Conservation (phyloP, 1,140 invertebrate species). For the Bombus vancouverensis region DNA sequence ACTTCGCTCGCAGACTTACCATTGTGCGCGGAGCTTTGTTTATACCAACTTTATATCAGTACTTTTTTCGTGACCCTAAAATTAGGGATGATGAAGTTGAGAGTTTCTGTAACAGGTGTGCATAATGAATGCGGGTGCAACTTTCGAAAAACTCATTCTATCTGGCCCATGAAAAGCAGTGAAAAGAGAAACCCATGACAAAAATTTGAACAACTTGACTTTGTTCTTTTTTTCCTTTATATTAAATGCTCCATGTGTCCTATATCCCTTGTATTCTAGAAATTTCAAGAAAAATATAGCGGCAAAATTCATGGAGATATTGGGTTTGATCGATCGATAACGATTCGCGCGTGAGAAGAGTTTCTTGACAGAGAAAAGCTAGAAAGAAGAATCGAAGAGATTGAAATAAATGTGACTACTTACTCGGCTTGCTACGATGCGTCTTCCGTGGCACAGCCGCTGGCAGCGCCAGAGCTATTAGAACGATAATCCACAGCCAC, state of each 20-base stretch:
- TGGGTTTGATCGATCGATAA: no score
- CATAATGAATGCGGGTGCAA: slow-evolving; percentile 18
- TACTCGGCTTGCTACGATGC: slow-evolving; percentile 76
- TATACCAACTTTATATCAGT: slow-evolving; percentile 23
- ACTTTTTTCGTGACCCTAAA: neutral
- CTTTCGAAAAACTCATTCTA: neutral
- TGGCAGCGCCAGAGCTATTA: slow-evolving; percentile 71
- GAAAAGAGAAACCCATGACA: neutral
- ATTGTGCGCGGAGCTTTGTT: neutral
- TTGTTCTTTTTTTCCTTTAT: neutral
- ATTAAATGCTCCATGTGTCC: neutral
- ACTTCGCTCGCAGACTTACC: neutral
- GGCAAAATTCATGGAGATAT: no score
- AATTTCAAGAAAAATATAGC: no score
- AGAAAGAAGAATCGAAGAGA: slow-evolving; percentile 8
- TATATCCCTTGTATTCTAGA: no score
- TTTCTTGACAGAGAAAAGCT: neutral
- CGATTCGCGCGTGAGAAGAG: neutral
- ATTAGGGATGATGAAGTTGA: slow-evolving; percentile 37
- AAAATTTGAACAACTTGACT: neutral
- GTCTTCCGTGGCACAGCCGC: slow-evolving; percentile 71
- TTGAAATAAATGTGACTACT: slow-evolving; percentile 58
- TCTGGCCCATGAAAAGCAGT: neutral
- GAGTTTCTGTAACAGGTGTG: slow-evolving; percentile 30
- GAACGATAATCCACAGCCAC: slow-evolving; percentile 73